Evolutionary conservation across 2,888 invertebrate genomes (phyloP).

Genomic region (Lydus trimaculatus): DNA sequence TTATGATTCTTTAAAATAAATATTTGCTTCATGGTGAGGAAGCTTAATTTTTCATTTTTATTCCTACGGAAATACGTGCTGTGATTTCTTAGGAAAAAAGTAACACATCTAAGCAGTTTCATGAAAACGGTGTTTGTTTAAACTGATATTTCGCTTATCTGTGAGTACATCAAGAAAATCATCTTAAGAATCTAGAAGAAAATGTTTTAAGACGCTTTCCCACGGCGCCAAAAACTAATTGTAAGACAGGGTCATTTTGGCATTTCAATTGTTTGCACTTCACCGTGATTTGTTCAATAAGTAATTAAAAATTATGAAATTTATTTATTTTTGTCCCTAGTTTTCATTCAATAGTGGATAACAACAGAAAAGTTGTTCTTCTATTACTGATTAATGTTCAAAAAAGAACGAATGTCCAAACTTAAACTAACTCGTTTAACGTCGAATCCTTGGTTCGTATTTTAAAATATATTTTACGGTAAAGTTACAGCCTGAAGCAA

Average conservation of each 20-base stretch:
- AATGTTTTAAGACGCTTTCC: no score
- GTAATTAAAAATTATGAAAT: slow-evolving; percentile 29
- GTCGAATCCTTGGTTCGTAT: not conserved
- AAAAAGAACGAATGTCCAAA: not conserved
- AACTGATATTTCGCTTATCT: no score
- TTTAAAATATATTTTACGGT: not conserved
- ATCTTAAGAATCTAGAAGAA: no score
- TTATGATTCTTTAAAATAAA: slow-evolving; percentile 12
- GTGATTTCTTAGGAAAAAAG: not conserved
- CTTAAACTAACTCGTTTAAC: not conserved
- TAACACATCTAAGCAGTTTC: no score
- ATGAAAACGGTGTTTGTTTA: no score
- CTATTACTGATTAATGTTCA: not conserved
- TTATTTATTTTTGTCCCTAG: slow-evolving; percentile 18
- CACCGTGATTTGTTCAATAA: no score
- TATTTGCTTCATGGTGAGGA: slow-evolving; percentile 17
- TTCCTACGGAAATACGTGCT: slow-evolving; percentile 29
- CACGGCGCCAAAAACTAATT: no score
- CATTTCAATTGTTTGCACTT: no score
- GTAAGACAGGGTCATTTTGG: no score
- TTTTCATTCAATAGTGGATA: no score
- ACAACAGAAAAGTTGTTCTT: no score
- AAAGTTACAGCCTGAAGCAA: not conserved
- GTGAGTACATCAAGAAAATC: no score
- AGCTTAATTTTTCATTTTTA: slow-evolving; percentile 27